A percentile compares a stretch with the other conserved stretches of the same genome.
These are phyloP conservation scores for Ptychoptera contaminata DNA, from an alignment of 2,888 invertebrate species.

Conservation along the genomic window DNA sequence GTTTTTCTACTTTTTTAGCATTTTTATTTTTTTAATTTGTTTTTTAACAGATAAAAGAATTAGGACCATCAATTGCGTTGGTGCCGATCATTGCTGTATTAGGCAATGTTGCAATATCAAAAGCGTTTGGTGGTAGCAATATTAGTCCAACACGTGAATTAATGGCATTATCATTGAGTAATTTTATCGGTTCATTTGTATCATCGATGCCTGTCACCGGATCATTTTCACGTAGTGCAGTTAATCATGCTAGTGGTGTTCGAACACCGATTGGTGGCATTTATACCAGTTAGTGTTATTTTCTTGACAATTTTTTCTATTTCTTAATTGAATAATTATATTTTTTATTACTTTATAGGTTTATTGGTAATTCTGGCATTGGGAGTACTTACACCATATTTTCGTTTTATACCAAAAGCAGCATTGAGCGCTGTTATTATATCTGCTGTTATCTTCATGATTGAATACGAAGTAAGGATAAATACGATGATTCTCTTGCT, in stretches of 20 bases:
- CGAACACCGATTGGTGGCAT: slow-evolving; percentile 76
- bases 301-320: neutral
- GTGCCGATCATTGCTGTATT: slow-evolving; percentile 82
- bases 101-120: slow-evolving; percentile 90
- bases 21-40: neutral
- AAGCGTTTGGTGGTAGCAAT: slow-evolving; percentile 73
- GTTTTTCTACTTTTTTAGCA: neutral
- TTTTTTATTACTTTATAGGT: slow-evolving; percentile 45
- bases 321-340: no score
- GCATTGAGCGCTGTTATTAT: slow-evolving; percentile 86
- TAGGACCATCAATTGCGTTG: slow-evolving; percentile 72
- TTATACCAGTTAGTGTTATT: slow-evolving; percentile 36
- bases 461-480: slow-evolving; percentile 69
- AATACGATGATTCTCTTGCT: neutral
- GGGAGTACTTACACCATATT: slow-evolving; percentile 75
- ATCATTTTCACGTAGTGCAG: slow-evolving; percentile 78
- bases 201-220: slow-evolving; percentile 85
- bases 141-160: slow-evolving; percentile 85
- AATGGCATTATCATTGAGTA: slow-evolving; percentile 68
- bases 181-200: slow-evolving; percentile 74
- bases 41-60: slow-evolving; percentile 41
- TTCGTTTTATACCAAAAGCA: slow-evolving; percentile 78
- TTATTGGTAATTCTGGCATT: slow-evolving; percentile 66
- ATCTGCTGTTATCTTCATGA: slow-evolving; percentile 89
- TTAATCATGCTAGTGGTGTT: slow-evolving; percentile 90